phyloP scores from a whole-genome alignment of 1,140 invertebrate species.

The Lordiphosa collinella region DNA sequence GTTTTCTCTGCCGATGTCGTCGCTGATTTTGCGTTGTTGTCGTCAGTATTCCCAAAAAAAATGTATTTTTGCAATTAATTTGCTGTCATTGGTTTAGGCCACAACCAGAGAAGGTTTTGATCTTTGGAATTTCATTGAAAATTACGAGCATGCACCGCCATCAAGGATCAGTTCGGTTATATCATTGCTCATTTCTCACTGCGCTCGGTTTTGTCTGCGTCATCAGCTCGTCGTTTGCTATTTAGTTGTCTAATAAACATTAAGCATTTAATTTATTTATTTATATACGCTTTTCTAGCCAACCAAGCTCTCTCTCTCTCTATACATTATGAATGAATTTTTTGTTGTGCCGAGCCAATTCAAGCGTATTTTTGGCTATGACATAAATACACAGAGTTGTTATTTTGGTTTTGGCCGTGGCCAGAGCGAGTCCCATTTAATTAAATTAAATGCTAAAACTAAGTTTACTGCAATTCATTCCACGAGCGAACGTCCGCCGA shows the following conservation, averaged over 20 bases:
- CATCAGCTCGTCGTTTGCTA: constrained; percentile 16
- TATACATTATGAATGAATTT: constrained; percentile 64
- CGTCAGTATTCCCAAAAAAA: constrained; percentile 36
- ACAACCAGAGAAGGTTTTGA: constrained; percentile 21
- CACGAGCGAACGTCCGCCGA: constrained; percentile 12
- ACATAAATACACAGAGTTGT: constrained; percentile 50
- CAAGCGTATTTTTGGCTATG: constrained; percentile 65
- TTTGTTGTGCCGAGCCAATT: constrained; percentile 11
- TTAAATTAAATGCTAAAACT: constrained; percentile 19
- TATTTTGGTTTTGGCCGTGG: constrained; percentile 3
- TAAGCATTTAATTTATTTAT: constrained; percentile 70
- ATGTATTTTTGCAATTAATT: constrained; percentile 54
- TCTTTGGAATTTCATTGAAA: constrained; percentile 6
- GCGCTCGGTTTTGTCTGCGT: constrained; percentile 4
- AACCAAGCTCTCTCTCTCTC: neutral
- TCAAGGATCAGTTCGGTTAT: constrained; percentile 24
- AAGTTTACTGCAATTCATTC: too few relatives aligned
- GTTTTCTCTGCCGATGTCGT: constrained; percentile 17
- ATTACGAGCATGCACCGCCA: constrained; percentile 1
- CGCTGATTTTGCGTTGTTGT: constrained; percentile 23
- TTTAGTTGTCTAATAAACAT: constrained; percentile 74
- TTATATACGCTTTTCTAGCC: constrained; percentile 24
- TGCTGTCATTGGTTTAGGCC: constrained; percentile 39
- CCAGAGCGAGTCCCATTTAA: constrained; percentile 23
- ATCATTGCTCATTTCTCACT: constrained; percentile 25